Percentiles rank a stretch among this genome's conserved stretches.
Conservation (phyloP, 2,113 vertebrate genomes). For the Potamarius usumacintae region DNA sequence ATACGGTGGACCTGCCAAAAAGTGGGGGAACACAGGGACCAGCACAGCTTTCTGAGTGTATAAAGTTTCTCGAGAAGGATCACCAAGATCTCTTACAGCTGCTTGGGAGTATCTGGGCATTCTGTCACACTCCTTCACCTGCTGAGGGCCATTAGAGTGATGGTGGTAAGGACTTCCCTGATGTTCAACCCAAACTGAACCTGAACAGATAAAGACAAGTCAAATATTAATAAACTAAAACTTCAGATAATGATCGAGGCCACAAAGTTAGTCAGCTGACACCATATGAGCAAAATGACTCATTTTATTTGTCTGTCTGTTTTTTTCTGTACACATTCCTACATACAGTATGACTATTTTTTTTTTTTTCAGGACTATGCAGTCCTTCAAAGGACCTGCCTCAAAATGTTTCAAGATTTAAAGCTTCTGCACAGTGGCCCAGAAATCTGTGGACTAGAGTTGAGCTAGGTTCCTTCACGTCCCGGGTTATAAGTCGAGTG, state of each 20-base stretch:
- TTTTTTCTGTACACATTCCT: background rate
- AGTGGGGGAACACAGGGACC: constrained; percentile 62
- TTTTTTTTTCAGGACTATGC: background rate
- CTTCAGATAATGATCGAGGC: background rate
- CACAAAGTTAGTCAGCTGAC: background rate
- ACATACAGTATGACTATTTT: background rate
- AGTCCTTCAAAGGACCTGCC: background rate
- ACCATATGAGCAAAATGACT: background rate
- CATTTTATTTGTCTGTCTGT: background rate
- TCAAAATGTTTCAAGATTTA: background rate
- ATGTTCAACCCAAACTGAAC: background rate
- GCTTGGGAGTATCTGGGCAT: constrained; percentile 68
- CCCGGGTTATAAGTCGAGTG: background rate
- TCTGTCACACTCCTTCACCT: constrained; percentile 58
- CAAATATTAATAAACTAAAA: background rate
- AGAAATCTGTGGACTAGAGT: background rate
- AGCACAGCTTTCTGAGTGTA: constrained; percentile 61
- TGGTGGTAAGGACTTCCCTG: constrained; percentile 60
- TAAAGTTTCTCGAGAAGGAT: constrained; percentile 56
- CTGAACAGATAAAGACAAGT: constrained; percentile 48
- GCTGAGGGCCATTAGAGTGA: constrained; percentile 49
- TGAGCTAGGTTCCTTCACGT: background rate
- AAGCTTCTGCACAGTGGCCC: background rate
- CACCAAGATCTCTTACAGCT: constrained; percentile 66
- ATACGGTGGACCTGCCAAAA: constrained; percentile 61